Evolutionary conservation across 2,797 vertebrate genomes (phyloP), one percentile per base, ranked within the genome.

Genomic region (Anas capensis): DNA sequence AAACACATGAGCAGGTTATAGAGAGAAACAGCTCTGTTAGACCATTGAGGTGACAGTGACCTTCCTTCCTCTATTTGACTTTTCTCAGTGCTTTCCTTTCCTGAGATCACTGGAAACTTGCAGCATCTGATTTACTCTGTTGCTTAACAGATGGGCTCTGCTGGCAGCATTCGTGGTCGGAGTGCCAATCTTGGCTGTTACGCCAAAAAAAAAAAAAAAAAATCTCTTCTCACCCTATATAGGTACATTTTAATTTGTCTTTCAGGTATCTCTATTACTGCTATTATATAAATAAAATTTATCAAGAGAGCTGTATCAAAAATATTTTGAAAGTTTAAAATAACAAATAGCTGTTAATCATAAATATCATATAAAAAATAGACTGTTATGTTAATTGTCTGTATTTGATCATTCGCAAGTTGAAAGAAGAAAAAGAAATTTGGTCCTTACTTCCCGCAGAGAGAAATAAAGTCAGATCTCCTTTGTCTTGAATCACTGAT

Each of bases 81-180:
- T 73, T 84, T 46, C 27, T 70, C 51, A 64, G 11, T 44, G 42
- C 46, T 83, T 83, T 88, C 40, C n/a, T 34, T 85, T 92, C 60
- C 69, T 75, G 73, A 84, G 31, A 82, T 86, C 69, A 44, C 48
- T 86, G 75, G 58, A 77, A 95, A 88, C 68, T 80, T 82, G 72
- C 53, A 94, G 86, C 60, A 81, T 93, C 76, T 95, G 86, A 91
- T 85, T 91, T 76, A 77, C 13, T 89, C 44, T 78, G 61, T 14
- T 90, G 76, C 72, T 93, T 92, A 93, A 93, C 93, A 94, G 94
- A 96, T 94, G 93, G 92, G 42, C 53, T 94, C 69, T 95, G 91
- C 65, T 96, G 91, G 94, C 86, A 94, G 34, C 31, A 72, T 92
- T 71, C 70, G 71, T 90, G 86, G 76, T 90, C 68, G 61, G 82